phyloP scores from a whole-genome alignment of 2,113 vertebrate species.

The Variabilichromis moorii region DNA sequence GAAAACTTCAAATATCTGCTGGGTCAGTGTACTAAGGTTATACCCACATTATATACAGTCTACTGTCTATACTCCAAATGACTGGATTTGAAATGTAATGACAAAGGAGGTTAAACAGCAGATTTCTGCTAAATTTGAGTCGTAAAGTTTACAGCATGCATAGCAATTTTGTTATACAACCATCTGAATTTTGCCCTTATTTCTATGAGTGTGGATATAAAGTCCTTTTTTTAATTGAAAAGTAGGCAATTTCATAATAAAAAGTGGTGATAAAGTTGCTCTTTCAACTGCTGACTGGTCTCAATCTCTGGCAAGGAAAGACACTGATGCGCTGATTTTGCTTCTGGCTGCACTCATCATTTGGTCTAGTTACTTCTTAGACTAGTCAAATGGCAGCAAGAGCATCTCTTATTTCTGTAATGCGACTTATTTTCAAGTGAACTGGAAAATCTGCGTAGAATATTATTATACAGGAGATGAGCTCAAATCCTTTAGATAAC shows the following conservation, averaged over 20 bases:
- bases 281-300: neutral
- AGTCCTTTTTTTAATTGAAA: neutral
- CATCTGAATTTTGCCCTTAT: neutral
- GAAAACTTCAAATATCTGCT: neutral
- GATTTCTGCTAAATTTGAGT: neutral
- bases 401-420: neutral
- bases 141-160: neutral
- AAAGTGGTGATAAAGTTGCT: neutral
- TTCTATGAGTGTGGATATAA: neutral
- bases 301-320: neutral
- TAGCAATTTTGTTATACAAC: neutral
- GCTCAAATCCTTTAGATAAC: neutral
- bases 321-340: neutral
- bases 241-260: neutral
- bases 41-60: neutral
- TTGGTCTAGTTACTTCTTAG: neutral
- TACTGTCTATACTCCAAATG: neutral
- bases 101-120: neutral
- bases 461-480: neutral
- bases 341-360: neutral
- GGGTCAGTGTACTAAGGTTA: neutral
- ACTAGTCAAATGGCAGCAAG: neutral
- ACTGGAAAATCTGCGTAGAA: neutral
- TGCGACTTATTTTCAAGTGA: neutral
- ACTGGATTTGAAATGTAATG: neutral